Evolutionary conservation across 2,797 vertebrate genomes (phyloP).

Genomic region (Halcyon leucocephala): DNA sequence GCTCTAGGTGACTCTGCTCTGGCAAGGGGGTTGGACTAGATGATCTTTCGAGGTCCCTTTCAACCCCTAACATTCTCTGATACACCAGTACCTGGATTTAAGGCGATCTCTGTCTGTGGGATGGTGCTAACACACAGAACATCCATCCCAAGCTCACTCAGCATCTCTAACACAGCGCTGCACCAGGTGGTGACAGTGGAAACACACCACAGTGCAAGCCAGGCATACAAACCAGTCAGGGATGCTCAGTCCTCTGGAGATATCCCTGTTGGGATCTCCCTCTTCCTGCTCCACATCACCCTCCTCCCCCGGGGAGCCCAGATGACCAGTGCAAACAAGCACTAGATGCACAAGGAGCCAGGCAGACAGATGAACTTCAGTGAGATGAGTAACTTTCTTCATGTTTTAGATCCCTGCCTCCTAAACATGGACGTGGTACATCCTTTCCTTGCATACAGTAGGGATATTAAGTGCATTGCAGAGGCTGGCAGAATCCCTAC

Average conservation of each 20-base stretch:
- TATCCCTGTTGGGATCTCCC: neutral
- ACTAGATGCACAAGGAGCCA: neutral
- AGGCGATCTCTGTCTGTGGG: accelerated
- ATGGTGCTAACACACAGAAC: neutral
- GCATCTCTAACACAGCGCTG: neutral
- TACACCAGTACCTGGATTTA: too few relatives aligned
- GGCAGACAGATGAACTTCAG: neutral
- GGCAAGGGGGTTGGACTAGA: too few relatives aligned
- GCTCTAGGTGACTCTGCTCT: too few relatives aligned
- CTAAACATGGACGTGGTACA: neutral
- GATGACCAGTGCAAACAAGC: neutral
- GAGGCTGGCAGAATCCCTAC: neutral
- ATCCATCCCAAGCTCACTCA: neutral
- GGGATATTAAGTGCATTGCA: neutral
- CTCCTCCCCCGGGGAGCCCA: neutral
- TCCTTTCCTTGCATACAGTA: neutral
- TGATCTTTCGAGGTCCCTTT: too few relatives aligned
- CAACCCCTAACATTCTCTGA: too few relatives aligned
- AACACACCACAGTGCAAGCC: neutral
- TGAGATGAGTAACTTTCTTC: neutral
- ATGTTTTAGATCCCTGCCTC: neutral
- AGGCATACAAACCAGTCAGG: neutral
- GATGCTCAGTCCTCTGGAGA: neutral
- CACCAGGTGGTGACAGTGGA: neutral
- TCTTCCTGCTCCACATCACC: neutral